Evolutionary conservation across 1,140 invertebrate genomes (phyloP).

Genomic region (Thaumatotibia leucotreta): DNA sequence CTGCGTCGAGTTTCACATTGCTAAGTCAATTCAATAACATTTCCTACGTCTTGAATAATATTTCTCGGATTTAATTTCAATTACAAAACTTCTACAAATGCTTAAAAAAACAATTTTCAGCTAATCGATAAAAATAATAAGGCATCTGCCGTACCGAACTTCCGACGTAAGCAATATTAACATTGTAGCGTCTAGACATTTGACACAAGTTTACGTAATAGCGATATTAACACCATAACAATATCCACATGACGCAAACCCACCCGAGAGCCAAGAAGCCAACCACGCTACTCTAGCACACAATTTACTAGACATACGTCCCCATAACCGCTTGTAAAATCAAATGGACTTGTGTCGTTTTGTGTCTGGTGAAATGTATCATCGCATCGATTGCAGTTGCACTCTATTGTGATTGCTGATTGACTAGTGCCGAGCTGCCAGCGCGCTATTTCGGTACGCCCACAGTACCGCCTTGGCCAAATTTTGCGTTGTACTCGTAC

Average conservation of each 20-base stretch:
- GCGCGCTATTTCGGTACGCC: slow-evolving; percentile 15
- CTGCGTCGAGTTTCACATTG: too few species aligned
- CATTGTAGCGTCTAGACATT: neutral
- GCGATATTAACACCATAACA: neutral
- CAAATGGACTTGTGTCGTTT: neutral
- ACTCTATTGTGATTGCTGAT: slow-evolving; percentile 27
- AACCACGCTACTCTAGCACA: neutral
- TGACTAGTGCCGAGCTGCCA: slow-evolving; percentile 21
- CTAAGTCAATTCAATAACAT: too few species aligned
- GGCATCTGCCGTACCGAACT: too few species aligned
- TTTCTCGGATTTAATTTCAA: too few species aligned
- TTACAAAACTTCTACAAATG: too few species aligned
- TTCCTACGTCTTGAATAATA: too few species aligned
- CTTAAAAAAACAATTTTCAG: too few species aligned
- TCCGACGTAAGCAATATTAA: too few species aligned
- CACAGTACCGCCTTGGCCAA: neutral
- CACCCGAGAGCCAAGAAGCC: neutral
- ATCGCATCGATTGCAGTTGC: neutral
- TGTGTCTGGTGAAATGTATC: neutral
- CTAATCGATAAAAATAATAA: too few species aligned
- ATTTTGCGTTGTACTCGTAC: neutral
- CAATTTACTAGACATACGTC: neutral
- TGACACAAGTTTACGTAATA: neutral
- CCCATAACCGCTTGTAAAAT: neutral
- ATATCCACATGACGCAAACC: neutral